A percentile compares a stretch with the other conserved stretches of the same genome.
phyloP scores from a whole-genome alignment of 2,797 vertebrate species.

The Glossophaga mutica region DNA sequence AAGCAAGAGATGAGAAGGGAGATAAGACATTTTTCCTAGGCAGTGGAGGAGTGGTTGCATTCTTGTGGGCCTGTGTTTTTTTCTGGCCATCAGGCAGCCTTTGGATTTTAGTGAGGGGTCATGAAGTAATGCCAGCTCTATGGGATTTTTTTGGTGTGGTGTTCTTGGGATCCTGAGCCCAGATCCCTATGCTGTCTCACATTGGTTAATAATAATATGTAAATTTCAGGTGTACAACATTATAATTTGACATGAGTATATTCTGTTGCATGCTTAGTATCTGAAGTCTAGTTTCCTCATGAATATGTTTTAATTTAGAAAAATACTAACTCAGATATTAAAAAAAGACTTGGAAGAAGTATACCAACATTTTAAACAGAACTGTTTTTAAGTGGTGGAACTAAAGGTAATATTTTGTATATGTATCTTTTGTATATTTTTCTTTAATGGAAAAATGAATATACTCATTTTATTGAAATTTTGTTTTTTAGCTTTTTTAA shows the following conservation, averaged over 20 bases:
- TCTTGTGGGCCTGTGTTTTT: not conserved
- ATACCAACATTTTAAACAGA: not conserved
- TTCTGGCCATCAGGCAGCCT: not conserved
- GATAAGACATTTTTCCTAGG: not conserved
- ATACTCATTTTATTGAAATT: not conserved
- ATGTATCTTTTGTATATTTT: constrained; percentile 19
- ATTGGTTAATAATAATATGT: not conserved
- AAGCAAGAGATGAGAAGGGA: not conserved
- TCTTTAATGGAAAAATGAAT: constrained; percentile 42
- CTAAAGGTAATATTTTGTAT: not conserved
- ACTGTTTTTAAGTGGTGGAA: constrained; percentile 3
- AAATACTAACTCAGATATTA: not conserved
- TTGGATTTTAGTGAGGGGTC: not conserved
- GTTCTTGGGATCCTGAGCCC: not conserved
- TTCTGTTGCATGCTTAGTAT: not conserved
- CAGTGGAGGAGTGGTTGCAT: not conserved
- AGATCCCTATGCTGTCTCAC: not conserved
- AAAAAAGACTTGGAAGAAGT: not conserved
- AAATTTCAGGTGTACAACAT: not conserved
- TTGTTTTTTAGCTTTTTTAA: constrained; percentile 3
- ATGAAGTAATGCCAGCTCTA: not conserved
- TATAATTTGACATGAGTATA: not conserved
- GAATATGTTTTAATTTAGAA: not conserved
- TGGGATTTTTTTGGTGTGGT: not conserved
- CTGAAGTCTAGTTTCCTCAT: not conserved